Conservation (phyloP, 2,113 vertebrate genomes). For the Corythoichthys haematopterus region DNA sequence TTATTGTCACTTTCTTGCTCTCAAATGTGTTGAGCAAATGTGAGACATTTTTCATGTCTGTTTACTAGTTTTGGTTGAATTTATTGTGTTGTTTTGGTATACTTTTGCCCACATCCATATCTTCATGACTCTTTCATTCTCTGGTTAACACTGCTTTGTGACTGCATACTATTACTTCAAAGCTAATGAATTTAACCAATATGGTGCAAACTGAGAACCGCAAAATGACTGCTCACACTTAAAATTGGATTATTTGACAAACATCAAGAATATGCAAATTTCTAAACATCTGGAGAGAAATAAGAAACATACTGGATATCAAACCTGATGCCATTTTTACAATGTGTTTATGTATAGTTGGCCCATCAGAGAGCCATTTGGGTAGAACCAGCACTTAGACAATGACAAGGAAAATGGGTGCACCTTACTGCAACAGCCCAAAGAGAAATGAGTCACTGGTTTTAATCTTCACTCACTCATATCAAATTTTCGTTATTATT, state of each 20-base stretch:
- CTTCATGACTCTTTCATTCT: background rate
- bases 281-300: too few species aligned
- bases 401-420: too few species aligned
- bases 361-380: too few species aligned
- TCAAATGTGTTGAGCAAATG: conserved; percentile 20
- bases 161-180: background rate
- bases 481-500: background rate
- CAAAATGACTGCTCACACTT: background rate
- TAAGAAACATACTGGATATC: too few species aligned
- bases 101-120: background rate
- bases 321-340: too few species aligned
- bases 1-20: conserved; percentile 18
- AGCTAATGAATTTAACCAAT: background rate
- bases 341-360: too few species aligned
- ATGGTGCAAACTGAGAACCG: background rate
- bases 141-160: background rate
- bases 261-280: background rate
- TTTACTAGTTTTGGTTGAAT: conserved; percentile 11
- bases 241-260: background rate
- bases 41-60: conserved; percentile 12
- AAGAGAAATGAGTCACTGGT: background rate
- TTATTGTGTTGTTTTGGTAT: background rate
- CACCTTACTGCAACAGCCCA: background rate
- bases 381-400: too few species aligned
- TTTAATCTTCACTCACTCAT: background rate